These are phyloP conservation scores for Dioctria rufipes DNA, from an alignment of 2,888 invertebrate genomes.

Conservation along the genomic window DNA sequence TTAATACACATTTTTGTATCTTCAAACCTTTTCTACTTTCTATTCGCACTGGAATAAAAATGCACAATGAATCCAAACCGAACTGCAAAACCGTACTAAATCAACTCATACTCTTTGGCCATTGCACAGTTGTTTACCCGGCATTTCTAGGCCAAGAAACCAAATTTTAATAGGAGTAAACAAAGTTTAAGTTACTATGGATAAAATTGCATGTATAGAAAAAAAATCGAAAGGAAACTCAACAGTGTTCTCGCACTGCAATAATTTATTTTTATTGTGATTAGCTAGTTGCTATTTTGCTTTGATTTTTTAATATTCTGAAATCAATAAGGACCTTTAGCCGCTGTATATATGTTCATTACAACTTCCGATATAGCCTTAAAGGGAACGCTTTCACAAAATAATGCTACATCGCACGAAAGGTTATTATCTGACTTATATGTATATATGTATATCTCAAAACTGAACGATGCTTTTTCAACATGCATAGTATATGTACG, in stretches of 20 bases:
- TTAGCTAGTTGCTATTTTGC: not conserved
- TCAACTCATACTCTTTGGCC: not conserved
- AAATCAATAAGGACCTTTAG: not conserved
- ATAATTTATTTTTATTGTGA: not conserved
- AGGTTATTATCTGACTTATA: not conserved
- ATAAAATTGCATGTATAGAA: not conserved
- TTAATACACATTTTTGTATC: not conserved
- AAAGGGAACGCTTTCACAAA: slow-evolving; percentile 12
- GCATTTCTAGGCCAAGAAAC: not conserved
- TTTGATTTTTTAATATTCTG: not conserved
- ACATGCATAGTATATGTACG: not conserved
- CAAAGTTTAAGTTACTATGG: not conserved
- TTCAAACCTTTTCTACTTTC: not conserved
- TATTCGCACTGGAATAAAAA: not conserved
- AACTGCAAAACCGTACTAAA: not conserved
- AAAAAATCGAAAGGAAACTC: not conserved
- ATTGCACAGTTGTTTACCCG: slow-evolving; percentile 4
- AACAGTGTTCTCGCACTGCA: not conserved
- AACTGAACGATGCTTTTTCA: not conserved
- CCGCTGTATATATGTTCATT: slow-evolving; percentile 5
- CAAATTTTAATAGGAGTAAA: not conserved
- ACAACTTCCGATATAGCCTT: not conserved
- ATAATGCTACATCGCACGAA: not conserved
- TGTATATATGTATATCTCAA: not conserved
- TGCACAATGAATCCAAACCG: not conserved